These are phyloP conservation scores for Scelioninae gen. 2 DNA, from an alignment of 2,888 invertebrate genomes.

Conservation along the genomic window DNA sequence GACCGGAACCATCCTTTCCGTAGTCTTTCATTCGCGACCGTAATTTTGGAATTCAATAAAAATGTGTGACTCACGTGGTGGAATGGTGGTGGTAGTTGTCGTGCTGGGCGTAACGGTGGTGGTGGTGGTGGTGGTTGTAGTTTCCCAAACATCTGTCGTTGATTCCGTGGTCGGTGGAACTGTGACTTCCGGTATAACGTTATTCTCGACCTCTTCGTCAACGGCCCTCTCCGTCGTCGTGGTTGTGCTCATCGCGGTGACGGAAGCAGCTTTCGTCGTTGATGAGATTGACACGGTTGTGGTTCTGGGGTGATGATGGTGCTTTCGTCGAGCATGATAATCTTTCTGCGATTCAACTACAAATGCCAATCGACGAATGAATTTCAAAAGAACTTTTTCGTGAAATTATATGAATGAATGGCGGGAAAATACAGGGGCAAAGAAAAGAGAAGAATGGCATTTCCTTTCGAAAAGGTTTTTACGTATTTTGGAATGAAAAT, in stretches of 20 bases:
- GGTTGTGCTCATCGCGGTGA: constrained; percentile 76
- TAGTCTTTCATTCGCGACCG: constrained; percentile 29
- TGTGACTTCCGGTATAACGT: constrained; percentile 72
- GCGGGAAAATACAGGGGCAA: not conserved
- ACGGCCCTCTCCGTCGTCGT: constrained; percentile 73
- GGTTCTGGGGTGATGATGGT: constrained; percentile 67
- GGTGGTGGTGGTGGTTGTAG: constrained; percentile 66
- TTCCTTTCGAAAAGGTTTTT: too few species aligned
- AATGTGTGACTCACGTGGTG: constrained; percentile 74
- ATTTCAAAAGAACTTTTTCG: constrained; percentile 13
- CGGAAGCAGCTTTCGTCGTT: constrained; percentile 75
- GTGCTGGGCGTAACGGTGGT: constrained; percentile 70
- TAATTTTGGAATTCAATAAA: constrained; percentile 47
- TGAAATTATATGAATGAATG: constrained; percentile 4
- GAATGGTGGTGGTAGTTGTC: constrained; percentile 74
- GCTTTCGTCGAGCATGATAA: constrained; percentile 81
- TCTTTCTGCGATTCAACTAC: constrained; percentile 92
- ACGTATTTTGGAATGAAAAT: too few species aligned
- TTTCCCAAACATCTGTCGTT: constrained; percentile 72
- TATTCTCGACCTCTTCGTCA: constrained; percentile 70
- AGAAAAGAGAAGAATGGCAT: not conserved
- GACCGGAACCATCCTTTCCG: constrained; percentile 26
- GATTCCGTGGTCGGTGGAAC: constrained; percentile 68
- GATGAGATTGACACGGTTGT: constrained; percentile 76
- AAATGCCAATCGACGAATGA: constrained; percentile 66